Evolutionary conservation across 2,113 vertebrate species (phyloP), one percentile per base, ranked within the genome.

Genomic region (Calypte anna): DNA sequence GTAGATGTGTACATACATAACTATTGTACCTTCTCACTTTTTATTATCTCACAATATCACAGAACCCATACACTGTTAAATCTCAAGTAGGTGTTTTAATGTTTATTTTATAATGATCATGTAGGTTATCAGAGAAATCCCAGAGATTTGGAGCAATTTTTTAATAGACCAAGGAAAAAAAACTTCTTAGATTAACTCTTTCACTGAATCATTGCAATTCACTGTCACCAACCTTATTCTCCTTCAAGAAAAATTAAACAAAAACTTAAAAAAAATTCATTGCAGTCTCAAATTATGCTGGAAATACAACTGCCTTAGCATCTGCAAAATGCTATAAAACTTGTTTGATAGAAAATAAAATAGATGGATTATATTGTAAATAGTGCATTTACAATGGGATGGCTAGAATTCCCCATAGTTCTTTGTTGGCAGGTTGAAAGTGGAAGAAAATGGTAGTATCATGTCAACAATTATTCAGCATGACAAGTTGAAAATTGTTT

Each of bases 391-490:
- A 81, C 86, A 86, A 69, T n/a, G 54, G 51, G 33, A 79, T 83
- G n/a, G 10, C 25, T 94, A 91, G 51, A 91, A 92, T 94, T 97
- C 78, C 36, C 73, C 36, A 55, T n/a, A 64, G 46, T 79, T 88
- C 48, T 91, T 82, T 88, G 11, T 40, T 93, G 80, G 57, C 77
- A 88, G 33, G 23, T 13, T 93, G 82, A 94, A 96, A 72, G 40
- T 66, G 20, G 87, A 91, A 96, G 88, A 67, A 95, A 95, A 91
- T 63, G 33, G 69, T 86, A 78, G 28, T 40, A 87, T 31, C 88
- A 67, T 53, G 58, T 90, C 84, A 97, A 96, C 46, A 63, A 50
- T 93, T 95, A 96, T 90, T 95, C 93, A 92, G 54, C 31, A 95
- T 88, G 81, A 82, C 62, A 96, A 95, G 46, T 55, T 4, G 36